Conservation (phyloP, 2,888 invertebrate genomes). For the Plusia festucae region DNA sequence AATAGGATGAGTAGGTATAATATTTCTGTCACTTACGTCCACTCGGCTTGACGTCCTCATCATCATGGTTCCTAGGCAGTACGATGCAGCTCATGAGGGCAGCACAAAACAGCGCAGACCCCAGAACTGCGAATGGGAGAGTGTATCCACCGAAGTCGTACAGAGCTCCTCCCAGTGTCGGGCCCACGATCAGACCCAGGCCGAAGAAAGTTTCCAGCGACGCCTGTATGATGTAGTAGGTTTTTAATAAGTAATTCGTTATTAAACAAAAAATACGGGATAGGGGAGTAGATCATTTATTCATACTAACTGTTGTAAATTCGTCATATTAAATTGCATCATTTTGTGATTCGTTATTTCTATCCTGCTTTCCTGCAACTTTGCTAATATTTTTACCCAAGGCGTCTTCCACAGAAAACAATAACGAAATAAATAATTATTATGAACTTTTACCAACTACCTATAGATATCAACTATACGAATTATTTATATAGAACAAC, state of each 20-base stretch:
- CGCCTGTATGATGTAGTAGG: slow-evolving; percentile 86
- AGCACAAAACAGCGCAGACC: slow-evolving; percentile 92
- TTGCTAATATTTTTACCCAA: background rate
- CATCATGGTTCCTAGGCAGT: slow-evolving; percentile 90
- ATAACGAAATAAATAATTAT: background rate
- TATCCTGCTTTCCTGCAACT: background rate
- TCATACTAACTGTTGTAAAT: no score
- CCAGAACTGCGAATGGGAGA: slow-evolving; percentile 94
- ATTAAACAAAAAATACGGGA: no score
- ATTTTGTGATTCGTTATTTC: background rate
- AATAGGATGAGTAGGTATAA: no score
- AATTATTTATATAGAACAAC: no score
- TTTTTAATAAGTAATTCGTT: background rate
- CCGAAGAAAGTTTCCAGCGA: slow-evolving; percentile 97
- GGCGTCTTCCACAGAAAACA: background rate
- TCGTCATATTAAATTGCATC: no score
- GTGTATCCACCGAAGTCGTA: slow-evolving; percentile 94
- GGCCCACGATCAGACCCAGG: slow-evolving; percentile 95
- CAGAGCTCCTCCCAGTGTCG: slow-evolving; percentile 96
- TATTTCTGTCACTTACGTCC: slow-evolving; percentile 90
- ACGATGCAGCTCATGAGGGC: slow-evolving; percentile 93
- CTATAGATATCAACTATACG: no score
- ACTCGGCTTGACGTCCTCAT: slow-evolving; percentile 88
- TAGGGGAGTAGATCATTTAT: background rate
- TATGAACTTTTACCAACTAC: no score